Evolutionary conservation across 2,888 invertebrate genomes (phyloP), one percentile per base, ranked within the genome.

Genomic region (Trachelus troglodyta): DNA sequence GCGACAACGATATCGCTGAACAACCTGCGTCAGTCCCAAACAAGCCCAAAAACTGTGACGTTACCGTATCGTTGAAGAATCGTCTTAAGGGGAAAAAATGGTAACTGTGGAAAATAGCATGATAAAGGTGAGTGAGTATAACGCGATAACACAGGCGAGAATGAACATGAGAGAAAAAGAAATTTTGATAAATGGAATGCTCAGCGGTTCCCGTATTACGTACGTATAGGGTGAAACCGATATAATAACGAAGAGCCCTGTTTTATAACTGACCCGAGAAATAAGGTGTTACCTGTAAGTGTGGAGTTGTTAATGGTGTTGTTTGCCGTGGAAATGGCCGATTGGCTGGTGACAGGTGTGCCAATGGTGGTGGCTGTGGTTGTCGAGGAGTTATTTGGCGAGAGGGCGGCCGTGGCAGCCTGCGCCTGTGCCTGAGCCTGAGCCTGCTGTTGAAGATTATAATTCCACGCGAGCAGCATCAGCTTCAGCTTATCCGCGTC

Each of bases 381-480:
- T 84, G 90, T 89, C 82, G 90, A 89, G 82, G 89, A 88, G 84
- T 89, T 90, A 88, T 90, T 90, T 82, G 91, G 90, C 87, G 91
- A 90, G 81, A 90, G 87, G 79, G 88, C 90, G 69, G 79, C 79
- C 83, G 89, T 89, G 81, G 89, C 90, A 83, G 90, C 90, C 85
- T 90, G 89, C 76, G 87, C 87, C 83, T 86, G 86, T 79, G 86
- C 89, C 82, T 87, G 87, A 77, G 85, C 88, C 85, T 90, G 90
- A 80, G 89, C 90, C 87, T 90, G 91, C 81, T 90, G 90, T 91
- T 96, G 96, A 93, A 95, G 95, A 93, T 96, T 96, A 93, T 96
- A 96, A 94, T 96, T 96, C 96, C 96, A 96, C 91, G 96, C 96
- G 91, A 96, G 94, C 92, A 96, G 94, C 96, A 96, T 96, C 93